Evolutionary conservation across 2,113 vertebrate genomes (phyloP).

Genomic region (Mustela lutreola): DNA sequence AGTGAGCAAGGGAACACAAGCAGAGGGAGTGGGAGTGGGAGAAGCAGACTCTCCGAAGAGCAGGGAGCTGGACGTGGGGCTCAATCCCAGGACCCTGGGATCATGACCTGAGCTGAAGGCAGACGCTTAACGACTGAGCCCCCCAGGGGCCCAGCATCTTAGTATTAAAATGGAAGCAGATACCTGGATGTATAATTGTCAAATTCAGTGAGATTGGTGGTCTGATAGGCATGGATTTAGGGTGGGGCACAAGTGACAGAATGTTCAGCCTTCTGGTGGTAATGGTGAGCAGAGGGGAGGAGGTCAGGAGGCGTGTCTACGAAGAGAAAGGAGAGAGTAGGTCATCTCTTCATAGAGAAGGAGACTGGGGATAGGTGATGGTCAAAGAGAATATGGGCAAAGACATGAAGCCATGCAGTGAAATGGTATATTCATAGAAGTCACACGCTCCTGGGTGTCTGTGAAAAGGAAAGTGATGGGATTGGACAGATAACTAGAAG

Average conservation of each 20-base stretch:
- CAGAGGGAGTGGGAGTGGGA: too few relatives aligned
- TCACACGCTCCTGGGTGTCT: background rate
- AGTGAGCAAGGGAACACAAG: too few relatives aligned
- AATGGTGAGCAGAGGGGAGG: background rate
- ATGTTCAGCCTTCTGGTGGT: background rate
- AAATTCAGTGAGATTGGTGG: background rate
- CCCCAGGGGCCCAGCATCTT: background rate
- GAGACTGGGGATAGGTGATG: background rate
- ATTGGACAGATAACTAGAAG: background rate
- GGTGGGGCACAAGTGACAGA: background rate
- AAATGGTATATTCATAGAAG: background rate
- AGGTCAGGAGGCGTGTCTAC: background rate
- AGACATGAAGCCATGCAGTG: background rate
- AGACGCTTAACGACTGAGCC: too few relatives aligned
- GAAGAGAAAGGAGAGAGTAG: background rate
- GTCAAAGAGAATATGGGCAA: background rate
- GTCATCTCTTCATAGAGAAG: background rate
- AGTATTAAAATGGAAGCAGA: background rate
- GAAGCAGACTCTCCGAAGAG: too few relatives aligned
- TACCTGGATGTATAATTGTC: background rate
- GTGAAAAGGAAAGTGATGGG: background rate
- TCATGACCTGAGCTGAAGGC: too few relatives aligned
- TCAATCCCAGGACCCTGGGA: too few relatives aligned
- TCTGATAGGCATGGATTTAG: background rate
- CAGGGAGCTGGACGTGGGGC: too few relatives aligned